These are phyloP conservation scores for Netelia inedita DNA, from an alignment of 2,888 invertebrate species.

Conservation along the genomic window DNA sequence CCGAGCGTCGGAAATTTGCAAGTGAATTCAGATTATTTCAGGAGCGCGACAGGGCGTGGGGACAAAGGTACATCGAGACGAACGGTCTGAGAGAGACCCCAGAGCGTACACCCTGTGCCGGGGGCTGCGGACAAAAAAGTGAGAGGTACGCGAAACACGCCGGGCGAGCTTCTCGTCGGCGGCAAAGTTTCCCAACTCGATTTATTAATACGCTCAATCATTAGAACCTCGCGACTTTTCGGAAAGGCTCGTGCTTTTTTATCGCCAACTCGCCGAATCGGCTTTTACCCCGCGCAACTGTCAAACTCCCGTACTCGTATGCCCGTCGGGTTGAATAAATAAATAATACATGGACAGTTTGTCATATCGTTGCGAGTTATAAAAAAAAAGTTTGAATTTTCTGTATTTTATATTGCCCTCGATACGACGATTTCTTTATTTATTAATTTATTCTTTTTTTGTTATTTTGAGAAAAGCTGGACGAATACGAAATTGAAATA, in stretches of 20 bases:
- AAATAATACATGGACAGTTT: no score
- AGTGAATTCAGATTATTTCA: slow-evolving; percentile 52
- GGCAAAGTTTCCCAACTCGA: slow-evolving; percentile 54
- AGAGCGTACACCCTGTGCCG: not conserved
- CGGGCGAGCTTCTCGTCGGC: slow-evolving; percentile 6
- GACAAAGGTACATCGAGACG: slow-evolving; percentile 9
- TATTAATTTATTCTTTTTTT: no score
- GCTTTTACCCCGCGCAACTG: not conserved
- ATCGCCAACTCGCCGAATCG: not conserved
- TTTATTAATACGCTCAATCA: slow-evolving; percentile 60
- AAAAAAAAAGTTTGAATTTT: no score
- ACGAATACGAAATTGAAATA: no score
- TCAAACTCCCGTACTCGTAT: not conserved
- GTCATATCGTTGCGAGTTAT: no score
- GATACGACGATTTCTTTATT: no score
- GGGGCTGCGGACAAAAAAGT: slow-evolving; percentile 17
- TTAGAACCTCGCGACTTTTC: slow-evolving; percentile 34
- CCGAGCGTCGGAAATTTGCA: slow-evolving; percentile 34
- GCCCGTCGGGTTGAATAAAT: no score
- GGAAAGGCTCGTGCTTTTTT: slow-evolving; percentile 7
- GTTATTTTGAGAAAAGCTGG: no score
- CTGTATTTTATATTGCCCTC: no score
- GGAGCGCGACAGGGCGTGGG: not conserved
- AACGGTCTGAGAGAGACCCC: slow-evolving; percentile 30
- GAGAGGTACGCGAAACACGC: not conserved